phyloP scores from a whole-genome alignment of 92 coral and sea anemone species.

The Virgularia gustaviana region DNA sequence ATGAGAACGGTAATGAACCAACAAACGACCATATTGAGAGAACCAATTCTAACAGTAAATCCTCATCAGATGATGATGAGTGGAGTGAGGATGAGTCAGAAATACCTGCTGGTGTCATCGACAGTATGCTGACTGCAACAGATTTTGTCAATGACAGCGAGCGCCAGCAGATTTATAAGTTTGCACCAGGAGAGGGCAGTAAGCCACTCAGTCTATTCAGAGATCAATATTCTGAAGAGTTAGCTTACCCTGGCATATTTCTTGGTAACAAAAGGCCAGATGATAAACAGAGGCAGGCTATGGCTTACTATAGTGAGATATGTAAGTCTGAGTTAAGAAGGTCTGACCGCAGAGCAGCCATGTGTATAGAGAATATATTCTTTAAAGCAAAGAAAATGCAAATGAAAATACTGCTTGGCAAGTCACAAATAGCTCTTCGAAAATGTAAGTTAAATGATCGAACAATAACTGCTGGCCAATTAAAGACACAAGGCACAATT shows the following conservation, averaged over 20 bases:
- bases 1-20: not conserved
- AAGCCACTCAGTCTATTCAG: too few relatives aligned
- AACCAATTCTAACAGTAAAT: not conserved
- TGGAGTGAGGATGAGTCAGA: conserved; percentile 51
- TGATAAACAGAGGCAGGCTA: too few relatives aligned
- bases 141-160: too few relatives aligned
- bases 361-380: conserved; percentile 4
- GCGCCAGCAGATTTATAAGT: conserved; percentile 38
- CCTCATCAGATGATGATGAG: conserved; percentile 19
- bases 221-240: too few relatives aligned
- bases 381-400: conserved; percentile 33
- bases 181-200: too few relatives aligned
- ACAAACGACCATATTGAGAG: not conserved
- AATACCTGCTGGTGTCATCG: conserved; percentile 40
- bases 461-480: conserved; percentile 22
- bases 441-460: conserved; percentile 17
- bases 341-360: conserved; percentile 12
- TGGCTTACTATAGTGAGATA: too few relatives aligned
- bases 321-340: too few relatives aligned
- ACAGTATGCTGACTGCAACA: conserved; percentile 41
- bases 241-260: too few relatives aligned
- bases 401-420: conserved; percentile 19
- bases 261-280: too few relatives aligned
- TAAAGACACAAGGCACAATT: not conserved
- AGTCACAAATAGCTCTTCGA: conserved; percentile 8